phyloP scores from a whole-genome alignment of 2,888 invertebrate genomes.

The Oscheius sp. region DNA sequence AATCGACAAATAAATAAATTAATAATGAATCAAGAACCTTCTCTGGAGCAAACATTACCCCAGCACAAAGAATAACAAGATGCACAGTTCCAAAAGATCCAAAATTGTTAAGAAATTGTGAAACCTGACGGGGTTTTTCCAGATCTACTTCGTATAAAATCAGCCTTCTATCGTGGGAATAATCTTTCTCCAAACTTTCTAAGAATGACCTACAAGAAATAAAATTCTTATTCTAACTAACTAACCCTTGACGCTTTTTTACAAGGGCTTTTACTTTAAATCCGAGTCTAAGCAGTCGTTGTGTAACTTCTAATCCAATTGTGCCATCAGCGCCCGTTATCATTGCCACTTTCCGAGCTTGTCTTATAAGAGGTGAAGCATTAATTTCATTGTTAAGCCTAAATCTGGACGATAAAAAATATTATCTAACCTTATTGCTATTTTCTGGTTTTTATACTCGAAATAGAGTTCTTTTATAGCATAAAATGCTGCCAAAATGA shows the following conservation, averaged over 20 bases:
- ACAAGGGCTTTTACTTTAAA: conserved; percentile 30
- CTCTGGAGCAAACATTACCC: conserved; percentile 32
- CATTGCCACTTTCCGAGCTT: conserved; percentile 15
- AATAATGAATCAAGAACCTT: conserved; percentile 8
- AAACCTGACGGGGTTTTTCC: conserved; percentile 12
- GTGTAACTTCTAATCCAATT: conserved; percentile 22
- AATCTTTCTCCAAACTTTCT: neutral
- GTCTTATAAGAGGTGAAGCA: neutral
- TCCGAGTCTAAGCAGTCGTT: conserved; percentile 1
- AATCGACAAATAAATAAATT: neutral
- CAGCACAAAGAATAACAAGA: conserved; percentile 33
- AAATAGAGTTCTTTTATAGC: conserved; percentile 43
- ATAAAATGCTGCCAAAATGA: conserved; percentile 41
- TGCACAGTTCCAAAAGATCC: neutral
- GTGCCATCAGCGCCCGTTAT: conserved; percentile 39
- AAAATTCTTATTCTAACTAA: neutral
- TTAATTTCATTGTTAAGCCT: conserved; percentile 16
- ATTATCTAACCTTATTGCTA: neutral
- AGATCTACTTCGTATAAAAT: conserved; percentile 23
- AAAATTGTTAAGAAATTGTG: neutral
- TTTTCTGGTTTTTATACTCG: conserved; percentile 32
- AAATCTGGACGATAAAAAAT: neutral
- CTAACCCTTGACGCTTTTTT: conserved; percentile 1
- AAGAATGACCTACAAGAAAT: neutral
- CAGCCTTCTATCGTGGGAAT: neutral